Evolutionary conservation across 2,797 vertebrate species (phyloP).

Genomic region (Eleutherodactylus coqui): DNA sequence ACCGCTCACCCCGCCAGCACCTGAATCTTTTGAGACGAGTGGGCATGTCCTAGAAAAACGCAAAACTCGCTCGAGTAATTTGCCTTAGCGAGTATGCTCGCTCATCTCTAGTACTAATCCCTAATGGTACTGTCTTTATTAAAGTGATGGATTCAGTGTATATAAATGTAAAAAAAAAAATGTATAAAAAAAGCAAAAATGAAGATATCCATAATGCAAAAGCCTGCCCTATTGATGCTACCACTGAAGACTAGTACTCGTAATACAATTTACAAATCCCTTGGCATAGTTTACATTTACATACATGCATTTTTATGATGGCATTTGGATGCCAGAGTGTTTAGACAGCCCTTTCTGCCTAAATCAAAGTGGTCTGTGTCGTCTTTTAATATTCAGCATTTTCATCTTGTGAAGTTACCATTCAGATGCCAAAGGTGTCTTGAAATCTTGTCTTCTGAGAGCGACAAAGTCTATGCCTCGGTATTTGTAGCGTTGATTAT

Average conservation of each 20-base stretch:
- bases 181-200: no score
- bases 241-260: background rate
- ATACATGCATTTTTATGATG: slow-evolving; percentile 33
- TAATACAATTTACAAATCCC: slow-evolving; percentile 31
- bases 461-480: background rate
- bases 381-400: background rate
- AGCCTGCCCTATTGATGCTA: background rate
- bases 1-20: no score
- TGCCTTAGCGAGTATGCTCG: no score
- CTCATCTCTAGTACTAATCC: no score
- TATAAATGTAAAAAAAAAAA: no score
- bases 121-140: no score
- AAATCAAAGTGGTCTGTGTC: slow-evolving; percentile 27
- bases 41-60: no score
- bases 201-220: background rate
- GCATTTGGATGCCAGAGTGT: slow-evolving; percentile 3
- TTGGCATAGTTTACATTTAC: background rate
- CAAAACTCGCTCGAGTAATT: no score
- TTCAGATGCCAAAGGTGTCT: background rate
- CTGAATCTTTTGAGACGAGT: no score
- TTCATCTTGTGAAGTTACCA: background rate
- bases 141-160: no score
- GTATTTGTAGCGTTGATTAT: background rate
- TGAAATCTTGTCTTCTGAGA: background rate
- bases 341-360: background rate